Evolutionary conservation across 2,888 invertebrate species (phyloP), one percentile per base, ranked within the genome.

Genomic region (Villa cingulata): DNA sequence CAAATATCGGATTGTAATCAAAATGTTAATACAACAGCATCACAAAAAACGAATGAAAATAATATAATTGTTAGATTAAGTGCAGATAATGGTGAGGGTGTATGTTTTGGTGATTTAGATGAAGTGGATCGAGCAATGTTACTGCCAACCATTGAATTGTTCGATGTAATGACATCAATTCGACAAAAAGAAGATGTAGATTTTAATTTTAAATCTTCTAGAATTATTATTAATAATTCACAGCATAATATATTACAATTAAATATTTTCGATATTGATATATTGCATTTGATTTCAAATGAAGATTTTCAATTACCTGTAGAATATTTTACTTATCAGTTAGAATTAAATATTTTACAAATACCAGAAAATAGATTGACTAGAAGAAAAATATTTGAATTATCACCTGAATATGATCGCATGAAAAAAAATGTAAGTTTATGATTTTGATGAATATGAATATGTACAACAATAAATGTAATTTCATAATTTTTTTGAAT

Each of bases 91-190:
- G 65, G 66, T 52, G 67, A 67, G 54, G 67, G 66, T 49, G 59
- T 66, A 48, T 62, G 56, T 49, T 61, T 68, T 53, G 58, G 65
- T 47, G 68, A 67, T 51, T 46, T 60, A 19, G 64, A 65, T 49
- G 64, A 65, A 39, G 53, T 57, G 27, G 63, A 61, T 15, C 53
- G 52, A 4, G 56, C 51, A 32, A 58, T 62, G 56, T 49, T 65
- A 4, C 61, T 60, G 29, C 64, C 64, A 3, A 55, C 56, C 27
- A 59, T 62, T 9, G 54, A 59, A 41, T 54, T 59, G 1, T 53
- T 55, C 9, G 63, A 64, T 52, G 60, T 65, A 27, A 53, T 63
- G 16, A 58, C 59, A 32, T 49, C 51, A 19, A 38, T 49, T 23
- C 23, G 7, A 7, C 23, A 23, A 23, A 23, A 7, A 23, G 23